Conservation (phyloP, 2,888 invertebrate species). For the Diplolepis rosae region DNA sequence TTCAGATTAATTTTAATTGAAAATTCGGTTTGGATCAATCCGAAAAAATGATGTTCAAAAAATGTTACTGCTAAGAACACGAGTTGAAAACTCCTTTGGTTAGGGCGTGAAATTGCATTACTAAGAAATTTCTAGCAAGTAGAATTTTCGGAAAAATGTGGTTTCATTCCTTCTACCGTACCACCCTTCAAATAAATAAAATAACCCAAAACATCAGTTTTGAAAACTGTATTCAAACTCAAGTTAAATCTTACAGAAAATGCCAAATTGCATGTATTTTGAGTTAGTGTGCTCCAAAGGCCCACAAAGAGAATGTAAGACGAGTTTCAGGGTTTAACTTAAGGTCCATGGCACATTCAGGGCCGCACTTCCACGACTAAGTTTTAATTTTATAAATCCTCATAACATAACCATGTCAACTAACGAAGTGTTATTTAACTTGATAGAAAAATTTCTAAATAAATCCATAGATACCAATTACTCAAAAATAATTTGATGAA, state of each 20-base stretch:
- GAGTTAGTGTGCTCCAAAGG: not conserved
- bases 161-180: too few relatives aligned
- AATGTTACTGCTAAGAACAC: too few relatives aligned
- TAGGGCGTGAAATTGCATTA: too few relatives aligned
- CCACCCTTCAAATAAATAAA: too few relatives aligned
- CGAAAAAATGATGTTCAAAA: too few relatives aligned
- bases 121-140: too few relatives aligned
- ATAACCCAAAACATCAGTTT: not conserved
- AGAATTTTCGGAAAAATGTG: too few relatives aligned
- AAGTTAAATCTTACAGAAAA: not conserved
- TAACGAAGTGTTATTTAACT: not conserved
- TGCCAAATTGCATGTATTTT: constrained; percentile 1
- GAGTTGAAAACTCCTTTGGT: too few relatives aligned
- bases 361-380: not conserved
- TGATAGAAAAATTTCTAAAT: not conserved
- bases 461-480: too few relatives aligned
- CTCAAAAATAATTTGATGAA: not conserved
- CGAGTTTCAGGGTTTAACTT: not conserved
- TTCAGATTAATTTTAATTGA: too few relatives aligned
- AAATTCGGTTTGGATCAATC: too few relatives aligned
- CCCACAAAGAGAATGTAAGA: not conserved
- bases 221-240: not conserved
- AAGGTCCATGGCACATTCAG: constrained; percentile 7
- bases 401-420: not conserved
- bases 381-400: too few relatives aligned